phyloP scores from a whole-genome alignment of 2,797 vertebrate genomes.

The Brachyalestes nurse region DNA sequence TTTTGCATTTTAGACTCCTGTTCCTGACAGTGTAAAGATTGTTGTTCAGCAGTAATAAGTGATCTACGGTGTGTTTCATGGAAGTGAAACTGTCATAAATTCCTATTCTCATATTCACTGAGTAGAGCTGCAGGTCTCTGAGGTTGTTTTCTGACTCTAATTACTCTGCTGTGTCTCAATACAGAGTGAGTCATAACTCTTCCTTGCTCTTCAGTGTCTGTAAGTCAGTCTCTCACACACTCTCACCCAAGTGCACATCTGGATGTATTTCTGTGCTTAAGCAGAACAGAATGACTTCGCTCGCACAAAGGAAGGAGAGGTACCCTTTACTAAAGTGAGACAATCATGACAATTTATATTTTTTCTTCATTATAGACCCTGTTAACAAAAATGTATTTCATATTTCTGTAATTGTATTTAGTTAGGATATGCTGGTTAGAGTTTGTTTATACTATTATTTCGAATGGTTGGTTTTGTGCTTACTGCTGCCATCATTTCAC shows the following conservation, averaged over 20 bases:
- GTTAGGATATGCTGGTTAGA: too few species aligned
- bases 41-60: too few species aligned
- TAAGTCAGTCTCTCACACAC: slow-evolving; percentile 29
- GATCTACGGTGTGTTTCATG: not conserved
- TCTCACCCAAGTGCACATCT: slow-evolving; percentile 37
- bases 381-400: not conserved
- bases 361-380: not conserved
- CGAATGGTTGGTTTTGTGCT: too few species aligned
- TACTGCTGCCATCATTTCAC: too few species aligned
- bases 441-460: too few species aligned
- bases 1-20: too few species aligned
- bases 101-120: slow-evolving; percentile 5
- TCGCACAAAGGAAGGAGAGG: slow-evolving; percentile 51
- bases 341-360: not conserved
- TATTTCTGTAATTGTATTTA: too few species aligned
- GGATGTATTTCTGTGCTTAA: slow-evolving; percentile 36
- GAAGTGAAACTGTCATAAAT: not conserved
- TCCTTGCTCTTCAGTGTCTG: slow-evolving; percentile 20
- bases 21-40: too few species aligned
- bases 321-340: not conserved
- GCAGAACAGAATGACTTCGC: slow-evolving; percentile 33
- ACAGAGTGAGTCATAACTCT: slow-evolving; percentile 43
- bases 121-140: slow-evolving; percentile 1
- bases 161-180: slow-evolving; percentile 29
- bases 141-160: slow-evolving; percentile 20